These are phyloP conservation scores for Scrobipalpa atriplicella DNA, from an alignment of 2,888 invertebrate genomes.

Conservation along the genomic window DNA sequence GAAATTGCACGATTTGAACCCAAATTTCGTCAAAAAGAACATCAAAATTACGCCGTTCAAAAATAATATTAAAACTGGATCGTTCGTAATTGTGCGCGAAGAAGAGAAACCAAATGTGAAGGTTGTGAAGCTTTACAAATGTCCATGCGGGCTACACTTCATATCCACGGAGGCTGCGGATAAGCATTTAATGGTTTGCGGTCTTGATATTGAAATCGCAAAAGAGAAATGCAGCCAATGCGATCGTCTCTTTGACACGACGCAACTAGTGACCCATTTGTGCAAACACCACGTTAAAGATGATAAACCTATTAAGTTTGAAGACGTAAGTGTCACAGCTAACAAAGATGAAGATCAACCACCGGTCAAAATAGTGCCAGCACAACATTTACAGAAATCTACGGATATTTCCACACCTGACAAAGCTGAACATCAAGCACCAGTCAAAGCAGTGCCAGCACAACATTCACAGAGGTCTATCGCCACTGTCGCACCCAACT, in stretches of 20 bases:
- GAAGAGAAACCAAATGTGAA: background rate
- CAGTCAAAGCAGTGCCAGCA: constrained; percentile 24
- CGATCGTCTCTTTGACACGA: constrained; percentile 45
- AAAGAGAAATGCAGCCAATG: constrained; percentile 54
- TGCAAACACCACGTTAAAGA: constrained; percentile 48
- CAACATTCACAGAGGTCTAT: background rate
- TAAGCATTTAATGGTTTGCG: constrained; percentile 42
- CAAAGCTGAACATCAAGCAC: background rate
- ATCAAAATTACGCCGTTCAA: constrained; percentile 7
- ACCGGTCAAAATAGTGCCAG: constrained; percentile 23
- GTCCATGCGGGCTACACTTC: constrained; percentile 51
- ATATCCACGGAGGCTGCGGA: constrained; percentile 42
- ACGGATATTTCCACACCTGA: background rate
- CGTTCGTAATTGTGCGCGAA: background rate
- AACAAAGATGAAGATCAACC: background rate
- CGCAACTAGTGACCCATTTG: constrained; percentile 47
- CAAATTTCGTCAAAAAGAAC: background rate
- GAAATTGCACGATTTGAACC: background rate
- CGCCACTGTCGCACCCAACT: background rate
- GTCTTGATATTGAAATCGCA: constrained; percentile 31
- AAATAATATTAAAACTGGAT: background rate
- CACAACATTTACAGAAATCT: background rate
- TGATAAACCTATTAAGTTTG: constrained; percentile 29
- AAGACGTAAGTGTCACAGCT: background rate
- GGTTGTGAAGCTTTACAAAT: constrained; percentile 43